Base-by-base conservation (phyloP, 2,888 invertebrate species). In the Clepsis dumicolana region DNA sequence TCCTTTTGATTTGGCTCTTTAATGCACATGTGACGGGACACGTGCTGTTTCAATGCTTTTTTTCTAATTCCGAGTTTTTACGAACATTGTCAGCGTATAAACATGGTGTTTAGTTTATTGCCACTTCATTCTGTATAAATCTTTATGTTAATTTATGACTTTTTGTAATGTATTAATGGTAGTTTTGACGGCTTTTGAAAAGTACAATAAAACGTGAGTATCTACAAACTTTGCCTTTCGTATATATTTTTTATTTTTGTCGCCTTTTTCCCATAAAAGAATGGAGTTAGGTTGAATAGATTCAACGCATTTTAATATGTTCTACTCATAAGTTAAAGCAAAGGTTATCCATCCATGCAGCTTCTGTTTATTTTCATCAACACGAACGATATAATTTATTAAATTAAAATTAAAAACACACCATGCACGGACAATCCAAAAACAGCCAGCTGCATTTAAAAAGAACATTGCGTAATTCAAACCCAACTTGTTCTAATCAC, bases 1-100 rank as follows among this genome's bases (percentile, higher is more conserved):
- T 85, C 85, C 82, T 83, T 83, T 84, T 79, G 74, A 80, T 77
- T 75, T 75, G 74, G 78, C 77, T 79, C 75, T 76, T 71, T 79
- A 80, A 70, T 79, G 77, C 83, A 82, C 85, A 84, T 86, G 85
- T 85, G 82, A 75, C 67, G 71, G 80, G 79, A 83, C 87, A 86
- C 86, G 86, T 87, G 86, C 83, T 83, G 65, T 64, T 71, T 85
- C 77, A 83, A 82, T 84, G 80, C 27, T 77, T 80, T 65, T 79
- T 78, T 81, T 81, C 74, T 75, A 80, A 81, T 72, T 76, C 75
- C 66, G 74, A 72, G 74, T 77, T 80, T 71, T 72, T 73, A 76
- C 76, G 75, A 68, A 69, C 38, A 56, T 73, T 73, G 61, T 69
- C 52, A 52, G 63, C 44, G 59, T 21, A n/a, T n/a, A 59, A 41